These are phyloP conservation scores for Pandion haliaetus DNA, from an alignment of 2,113 vertebrate genomes.

Conservation along the genomic window DNA sequence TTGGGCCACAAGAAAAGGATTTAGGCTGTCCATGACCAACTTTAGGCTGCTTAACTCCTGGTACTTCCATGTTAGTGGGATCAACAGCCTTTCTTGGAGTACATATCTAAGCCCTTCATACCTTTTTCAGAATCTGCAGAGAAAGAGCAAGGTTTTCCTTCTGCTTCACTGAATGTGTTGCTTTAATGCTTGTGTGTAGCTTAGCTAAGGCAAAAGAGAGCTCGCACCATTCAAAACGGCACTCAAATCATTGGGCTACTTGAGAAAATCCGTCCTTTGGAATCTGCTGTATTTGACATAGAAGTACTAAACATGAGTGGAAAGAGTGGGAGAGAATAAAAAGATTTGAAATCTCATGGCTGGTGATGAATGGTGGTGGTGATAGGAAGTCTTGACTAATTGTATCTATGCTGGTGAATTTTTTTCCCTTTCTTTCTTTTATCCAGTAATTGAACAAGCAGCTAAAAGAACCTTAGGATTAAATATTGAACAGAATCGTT, in stretches of 20 bases:
- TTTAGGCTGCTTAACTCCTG: background rate
- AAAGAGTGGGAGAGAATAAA: background rate
- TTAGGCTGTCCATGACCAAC: background rate
- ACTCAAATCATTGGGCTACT: background rate
- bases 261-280: background rate
- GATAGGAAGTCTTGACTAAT: background rate
- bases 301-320: background rate
- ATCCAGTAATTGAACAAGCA: background rate
- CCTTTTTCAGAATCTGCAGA: background rate
- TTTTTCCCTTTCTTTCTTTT: background rate
- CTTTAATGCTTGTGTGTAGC: background rate
- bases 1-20: background rate
- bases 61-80: background rate
- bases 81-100: background rate
- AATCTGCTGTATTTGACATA: background rate
- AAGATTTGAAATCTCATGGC: background rate
- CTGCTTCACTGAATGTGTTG: background rate
- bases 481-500: background rate
- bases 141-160: background rate
- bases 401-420: background rate
- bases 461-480: background rate
- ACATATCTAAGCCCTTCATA: accelerated
- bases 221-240: background rate
- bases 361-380: background rate
- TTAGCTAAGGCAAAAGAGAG: background rate